Base-by-base conservation (phyloP, 2,797 vertebrate genomes). In the Melanotaenia pygmaea region DNA sequence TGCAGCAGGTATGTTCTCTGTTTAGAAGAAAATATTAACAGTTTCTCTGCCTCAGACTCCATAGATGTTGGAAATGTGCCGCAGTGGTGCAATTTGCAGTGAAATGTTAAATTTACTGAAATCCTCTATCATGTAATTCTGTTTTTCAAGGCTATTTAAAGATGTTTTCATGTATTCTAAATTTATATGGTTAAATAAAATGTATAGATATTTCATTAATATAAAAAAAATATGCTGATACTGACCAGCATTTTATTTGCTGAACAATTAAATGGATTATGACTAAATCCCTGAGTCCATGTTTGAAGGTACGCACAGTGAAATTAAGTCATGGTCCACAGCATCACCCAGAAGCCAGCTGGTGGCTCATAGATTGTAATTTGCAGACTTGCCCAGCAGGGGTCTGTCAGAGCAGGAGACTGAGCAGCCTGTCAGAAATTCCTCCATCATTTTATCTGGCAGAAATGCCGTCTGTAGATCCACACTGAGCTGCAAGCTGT, bases 341-440 rank as follows among this genome's bases (percentile, higher is more conserved):
- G 26, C 59, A 24, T 58, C 38, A 53, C 37, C 5, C 26, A 37
- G 13, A 59, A 43, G 51, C 35, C 11, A 40, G 16, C 45, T 63
- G 22, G 24, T 28, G 24, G 40, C 32, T 59, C 1, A 34, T 61
- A 9, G 4, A 38, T 24, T 37, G 76, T 67, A 59, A 58, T 84
- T 61, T 61, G 16, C 74, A 18, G 38, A 45, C 4, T 83, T 32
- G 10, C 58, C 89, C 90, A 91, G 79, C 79, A 91, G 91, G 79
- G 74, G 89, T 84, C 88, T 74, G 79, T 59, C 40, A 18, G n/a
- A 78, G 73, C 79, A 43, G 54, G 56, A 57, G 66, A 72, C 64
- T 62, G 51, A 72, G 74, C 80, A 79, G 73, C 58, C 68, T 20
- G 32, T 75, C 66, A 83, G 70, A 84, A 82, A 82, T 65, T 70